Evolutionary conservation across 1,140 invertebrate genomes (phyloP).

Genomic region (Pseudomyrmex sp.): DNA sequence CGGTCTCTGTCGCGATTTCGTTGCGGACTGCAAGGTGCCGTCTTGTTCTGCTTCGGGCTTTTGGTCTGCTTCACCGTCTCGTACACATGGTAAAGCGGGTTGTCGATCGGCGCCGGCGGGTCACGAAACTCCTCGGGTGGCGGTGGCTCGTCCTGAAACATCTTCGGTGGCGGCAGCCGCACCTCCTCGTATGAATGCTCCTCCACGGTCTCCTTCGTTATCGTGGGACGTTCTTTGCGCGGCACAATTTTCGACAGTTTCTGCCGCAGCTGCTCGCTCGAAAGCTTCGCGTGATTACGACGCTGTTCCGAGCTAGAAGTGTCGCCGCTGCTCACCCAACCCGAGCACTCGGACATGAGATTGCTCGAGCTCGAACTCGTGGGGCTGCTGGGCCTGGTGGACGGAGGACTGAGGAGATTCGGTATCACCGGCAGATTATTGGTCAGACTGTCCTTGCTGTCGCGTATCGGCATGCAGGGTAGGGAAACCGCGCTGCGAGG

Average conservation of each 20-base stretch:
- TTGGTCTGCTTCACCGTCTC: slow-evolving; percentile 87
- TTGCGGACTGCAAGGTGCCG: slow-evolving; percentile 82
- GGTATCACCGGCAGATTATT: slow-evolving; percentile 75
- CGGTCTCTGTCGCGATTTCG: slow-evolving; percentile 74
- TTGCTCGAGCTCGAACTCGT: slow-evolving; percentile 88
- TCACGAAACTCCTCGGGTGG: slow-evolving; percentile 90
- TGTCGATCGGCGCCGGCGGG: slow-evolving; percentile 89
- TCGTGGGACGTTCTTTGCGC: slow-evolving; percentile 86
- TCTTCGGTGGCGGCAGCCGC: slow-evolving; percentile 91
- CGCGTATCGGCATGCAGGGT: slow-evolving; percentile 83
- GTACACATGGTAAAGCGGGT: slow-evolving; percentile 93
- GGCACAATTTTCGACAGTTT: slow-evolving; percentile 82
- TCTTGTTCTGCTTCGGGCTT: slow-evolving; percentile 83
- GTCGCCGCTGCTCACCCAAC: slow-evolving; percentile 90
- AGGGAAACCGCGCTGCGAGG: slow-evolving; percentile 83
- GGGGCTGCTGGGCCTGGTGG: slow-evolving; percentile 81
- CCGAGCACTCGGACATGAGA: slow-evolving; percentile 90
- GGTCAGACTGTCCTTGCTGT: slow-evolving; percentile 77
- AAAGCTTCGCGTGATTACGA: slow-evolving; percentile 83
- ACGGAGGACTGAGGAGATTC: slow-evolving; percentile 80
- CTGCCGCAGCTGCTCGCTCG: slow-evolving; percentile 78
- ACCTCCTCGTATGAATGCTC: slow-evolving; percentile 91
- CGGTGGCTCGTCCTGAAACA: slow-evolving; percentile 92
- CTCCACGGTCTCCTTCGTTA: slow-evolving; percentile 77
- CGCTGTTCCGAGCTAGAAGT: slow-evolving; percentile 86